A percentile compares a stretch with the other conserved stretches of the same genome.
Evolutionary conservation across 2,797 vertebrate genomes (phyloP).

Genomic region (Darevskia nairensis): DNA sequence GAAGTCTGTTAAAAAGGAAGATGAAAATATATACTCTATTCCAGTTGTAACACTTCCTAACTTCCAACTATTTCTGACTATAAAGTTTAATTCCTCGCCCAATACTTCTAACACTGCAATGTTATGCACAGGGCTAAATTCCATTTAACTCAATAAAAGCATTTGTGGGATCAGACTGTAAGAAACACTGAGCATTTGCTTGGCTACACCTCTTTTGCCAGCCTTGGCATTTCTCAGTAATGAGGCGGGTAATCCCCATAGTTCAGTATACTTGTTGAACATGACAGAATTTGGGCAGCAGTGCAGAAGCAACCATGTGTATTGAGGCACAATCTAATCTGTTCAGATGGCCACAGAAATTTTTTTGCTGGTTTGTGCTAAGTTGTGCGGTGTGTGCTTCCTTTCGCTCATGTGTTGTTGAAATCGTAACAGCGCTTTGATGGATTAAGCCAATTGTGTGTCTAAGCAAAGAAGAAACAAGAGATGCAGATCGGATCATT

Average conservation of each 20-base stretch:
- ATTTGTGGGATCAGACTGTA: no score
- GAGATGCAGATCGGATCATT: no score
- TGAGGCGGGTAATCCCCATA: background rate
- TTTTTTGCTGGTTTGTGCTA: background rate
- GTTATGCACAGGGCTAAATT: background rate
- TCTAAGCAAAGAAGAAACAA: conserved; percentile 7
- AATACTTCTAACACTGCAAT: background rate
- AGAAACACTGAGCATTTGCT: background rate
- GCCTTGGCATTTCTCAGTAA: background rate
- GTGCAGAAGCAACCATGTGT: no score
- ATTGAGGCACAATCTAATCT: background rate
- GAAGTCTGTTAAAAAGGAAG: background rate
- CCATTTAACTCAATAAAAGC: no score
- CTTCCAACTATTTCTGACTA: background rate
- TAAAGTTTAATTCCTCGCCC: no score
- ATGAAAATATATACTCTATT: background rate
- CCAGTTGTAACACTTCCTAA: background rate
- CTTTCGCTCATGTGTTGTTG: background rate
- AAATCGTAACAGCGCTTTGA: background rate
- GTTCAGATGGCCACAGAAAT: background rate
- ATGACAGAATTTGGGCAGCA: no score
- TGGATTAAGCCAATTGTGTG: background rate
- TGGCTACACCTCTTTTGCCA: background rate
- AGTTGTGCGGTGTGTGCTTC: background rate
- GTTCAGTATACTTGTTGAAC: background rate